These are phyloP conservation scores for Sylvia borin DNA, from an alignment of 2,797 vertebrate genomes.

Conservation along the genomic window DNA sequence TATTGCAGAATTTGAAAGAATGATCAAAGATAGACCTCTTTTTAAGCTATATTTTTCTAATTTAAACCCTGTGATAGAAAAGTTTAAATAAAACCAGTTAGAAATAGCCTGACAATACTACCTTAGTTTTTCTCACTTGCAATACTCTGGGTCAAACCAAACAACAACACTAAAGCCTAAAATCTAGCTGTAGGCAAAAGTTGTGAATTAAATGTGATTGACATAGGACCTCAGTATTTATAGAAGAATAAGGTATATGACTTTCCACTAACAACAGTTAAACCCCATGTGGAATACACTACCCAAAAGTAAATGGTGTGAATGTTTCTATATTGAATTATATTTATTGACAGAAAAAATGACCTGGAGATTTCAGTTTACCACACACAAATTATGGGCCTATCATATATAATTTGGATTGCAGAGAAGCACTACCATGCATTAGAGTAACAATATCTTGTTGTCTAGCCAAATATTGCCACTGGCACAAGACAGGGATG, in stretches of 20 bases:
- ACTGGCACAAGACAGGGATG: neutral
- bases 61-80: neutral
- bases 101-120: neutral
- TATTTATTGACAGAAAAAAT: neutral
- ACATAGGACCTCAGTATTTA: neutral
- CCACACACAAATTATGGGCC: neutral
- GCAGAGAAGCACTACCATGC: neutral
- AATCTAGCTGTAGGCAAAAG: neutral
- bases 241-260: neutral
- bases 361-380: neutral
- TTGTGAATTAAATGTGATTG: neutral
- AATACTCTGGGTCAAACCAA: neutral
- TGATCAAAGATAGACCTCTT: neutral
- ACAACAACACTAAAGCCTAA: neutral
- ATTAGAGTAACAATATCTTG: neutral
- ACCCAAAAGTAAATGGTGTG: neutral
- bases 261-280: neutral
- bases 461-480: neutral
- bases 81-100: neutral
- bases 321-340: neutral
- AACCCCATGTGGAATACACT: neutral
- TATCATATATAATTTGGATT: neutral
- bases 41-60: neutral
- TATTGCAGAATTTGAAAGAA: neutral
- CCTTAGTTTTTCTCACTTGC: neutral